phyloP scores from a whole-genome alignment of 2,113 vertebrate species.

The Rhadina sibilatrix region DNA sequence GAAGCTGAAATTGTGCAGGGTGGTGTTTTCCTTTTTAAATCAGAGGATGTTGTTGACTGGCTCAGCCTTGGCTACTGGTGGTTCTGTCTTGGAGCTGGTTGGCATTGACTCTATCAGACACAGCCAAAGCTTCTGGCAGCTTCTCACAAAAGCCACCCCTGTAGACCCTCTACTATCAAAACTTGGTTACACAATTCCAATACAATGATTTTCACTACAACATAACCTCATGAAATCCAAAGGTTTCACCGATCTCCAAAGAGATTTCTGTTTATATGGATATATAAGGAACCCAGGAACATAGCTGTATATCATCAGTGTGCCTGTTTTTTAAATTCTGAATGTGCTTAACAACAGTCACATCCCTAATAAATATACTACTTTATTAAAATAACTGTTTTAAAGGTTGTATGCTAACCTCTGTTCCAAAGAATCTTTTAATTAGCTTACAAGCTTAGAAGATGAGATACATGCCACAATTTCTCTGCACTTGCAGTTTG shows the following conservation, averaged over 20 bases:
- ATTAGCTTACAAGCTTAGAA: background rate
- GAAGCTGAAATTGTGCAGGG: background rate
- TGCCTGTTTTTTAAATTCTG: background rate
- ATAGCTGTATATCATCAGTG: background rate
- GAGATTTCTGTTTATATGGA: background rate
- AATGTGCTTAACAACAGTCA: background rate
- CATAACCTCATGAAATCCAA: background rate
- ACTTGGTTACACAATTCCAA: background rate
- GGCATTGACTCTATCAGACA: background rate
- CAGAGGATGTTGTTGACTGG: background rate
- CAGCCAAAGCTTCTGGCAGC: background rate
- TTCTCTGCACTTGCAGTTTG: rapidly evolving
- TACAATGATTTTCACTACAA: background rate
- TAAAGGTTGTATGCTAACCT: background rate
- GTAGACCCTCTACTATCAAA: background rate
- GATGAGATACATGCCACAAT: background rate
- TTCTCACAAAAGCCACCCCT: background rate
- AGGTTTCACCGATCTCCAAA: background rate
- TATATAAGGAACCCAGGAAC: background rate
- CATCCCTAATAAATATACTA: background rate
- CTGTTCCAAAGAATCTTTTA: background rate
- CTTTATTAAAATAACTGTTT: background rate
- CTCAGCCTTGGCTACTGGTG: background rate
- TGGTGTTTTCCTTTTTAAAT: background rate
- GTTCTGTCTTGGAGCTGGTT: background rate